Conservation (phyloP, 2,113 vertebrate species). For the Ciconia stormi region DNA sequence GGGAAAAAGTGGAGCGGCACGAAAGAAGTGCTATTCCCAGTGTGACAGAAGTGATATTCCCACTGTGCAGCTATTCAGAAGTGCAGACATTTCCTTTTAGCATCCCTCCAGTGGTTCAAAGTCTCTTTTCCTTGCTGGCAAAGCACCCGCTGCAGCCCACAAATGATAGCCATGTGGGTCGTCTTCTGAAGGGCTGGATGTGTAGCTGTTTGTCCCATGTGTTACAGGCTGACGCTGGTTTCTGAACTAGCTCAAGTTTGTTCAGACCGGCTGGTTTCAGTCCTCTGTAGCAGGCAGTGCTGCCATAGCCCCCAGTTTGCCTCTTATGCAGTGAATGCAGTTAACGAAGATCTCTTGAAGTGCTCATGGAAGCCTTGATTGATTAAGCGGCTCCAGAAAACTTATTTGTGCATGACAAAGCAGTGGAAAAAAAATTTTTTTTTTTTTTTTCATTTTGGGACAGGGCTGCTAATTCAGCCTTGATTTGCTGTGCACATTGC, state of each 20-base stretch:
- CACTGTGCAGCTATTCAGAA: neutral
- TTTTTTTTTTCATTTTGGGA: neutral
- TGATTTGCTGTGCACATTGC: neutral
- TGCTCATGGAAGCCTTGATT: neutral
- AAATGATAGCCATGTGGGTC: neutral
- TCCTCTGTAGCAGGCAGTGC: neutral
- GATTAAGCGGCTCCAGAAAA: neutral
- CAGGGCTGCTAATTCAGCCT: neutral
- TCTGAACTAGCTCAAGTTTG: neutral
- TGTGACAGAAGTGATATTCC: neutral
- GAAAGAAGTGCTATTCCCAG: constrained; percentile 15
- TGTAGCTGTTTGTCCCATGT: neutral
- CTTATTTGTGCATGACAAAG: neutral
- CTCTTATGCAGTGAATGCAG: neutral
- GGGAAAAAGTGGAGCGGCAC: neutral
- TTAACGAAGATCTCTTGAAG: neutral
- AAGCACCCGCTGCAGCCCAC: neutral
- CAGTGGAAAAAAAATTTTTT: neutral
- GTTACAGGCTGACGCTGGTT: neutral
- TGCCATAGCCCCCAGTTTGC: neutral
- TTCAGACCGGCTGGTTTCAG: neutral
- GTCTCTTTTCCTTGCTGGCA: neutral
- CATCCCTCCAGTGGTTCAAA: neutral
- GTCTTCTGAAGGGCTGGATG: neutral
- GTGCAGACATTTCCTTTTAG: constrained; percentile 26